Conservation (phyloP, 2,113 vertebrate genomes). For the Haliaeetus leucogaster region DNA sequence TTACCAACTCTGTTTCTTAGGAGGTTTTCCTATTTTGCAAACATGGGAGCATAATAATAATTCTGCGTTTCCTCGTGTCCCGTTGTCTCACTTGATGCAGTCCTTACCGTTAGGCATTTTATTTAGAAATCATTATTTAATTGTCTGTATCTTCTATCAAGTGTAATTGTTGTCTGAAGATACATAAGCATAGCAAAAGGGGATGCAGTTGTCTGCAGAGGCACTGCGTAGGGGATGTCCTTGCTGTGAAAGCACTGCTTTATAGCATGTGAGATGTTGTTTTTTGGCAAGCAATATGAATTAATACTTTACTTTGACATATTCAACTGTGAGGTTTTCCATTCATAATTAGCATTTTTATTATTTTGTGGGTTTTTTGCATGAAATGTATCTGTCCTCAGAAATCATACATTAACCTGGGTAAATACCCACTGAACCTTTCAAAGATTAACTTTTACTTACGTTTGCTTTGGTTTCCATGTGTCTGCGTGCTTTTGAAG, state of each 20-base stretch:
- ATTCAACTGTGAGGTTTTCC: neutral
- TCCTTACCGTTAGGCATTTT: neutral
- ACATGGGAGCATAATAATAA: neutral
- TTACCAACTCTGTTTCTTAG: neutral
- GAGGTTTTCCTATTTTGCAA: slow-evolving; percentile 47
- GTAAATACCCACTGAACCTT: slow-evolving; percentile 13
- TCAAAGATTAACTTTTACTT: slow-evolving; percentile 25
- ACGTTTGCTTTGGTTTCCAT: neutral
- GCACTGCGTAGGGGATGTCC: neutral
- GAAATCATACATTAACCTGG: slow-evolving; percentile 28
- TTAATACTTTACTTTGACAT: neutral
- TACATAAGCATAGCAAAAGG: neutral
- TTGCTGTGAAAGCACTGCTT: neutral
- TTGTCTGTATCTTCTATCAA: neutral
- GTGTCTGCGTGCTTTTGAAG: neutral
- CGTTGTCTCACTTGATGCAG: neutral
- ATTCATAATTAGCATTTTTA: neutral
- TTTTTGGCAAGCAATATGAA: neutral
- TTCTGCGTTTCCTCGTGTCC: neutral
- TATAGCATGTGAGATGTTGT: neutral
- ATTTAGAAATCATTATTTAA: neutral
- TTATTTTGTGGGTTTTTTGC: neutral
- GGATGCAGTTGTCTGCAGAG: neutral
- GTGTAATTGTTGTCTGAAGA: neutral
- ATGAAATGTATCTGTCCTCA: neutral